Evolutionary conservation across 2,797 vertebrate species (phyloP).

Genomic region (Mus spretus): DNA sequence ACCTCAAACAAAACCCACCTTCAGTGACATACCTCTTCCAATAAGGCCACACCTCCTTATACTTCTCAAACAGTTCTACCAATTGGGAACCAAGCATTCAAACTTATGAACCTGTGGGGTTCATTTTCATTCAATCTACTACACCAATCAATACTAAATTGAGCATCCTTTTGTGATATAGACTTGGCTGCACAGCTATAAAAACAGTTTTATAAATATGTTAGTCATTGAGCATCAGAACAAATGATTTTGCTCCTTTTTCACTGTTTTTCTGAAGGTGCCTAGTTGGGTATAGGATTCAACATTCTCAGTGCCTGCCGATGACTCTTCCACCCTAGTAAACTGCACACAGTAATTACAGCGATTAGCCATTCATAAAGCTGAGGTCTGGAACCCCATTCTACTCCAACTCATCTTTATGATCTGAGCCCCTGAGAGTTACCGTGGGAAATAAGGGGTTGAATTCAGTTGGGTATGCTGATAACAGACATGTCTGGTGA

Average conservation of each 20-base stretch:
- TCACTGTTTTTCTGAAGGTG: not conserved
- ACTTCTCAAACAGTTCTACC: not conserved
- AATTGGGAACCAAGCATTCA: not conserved
- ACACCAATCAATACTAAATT: not conserved
- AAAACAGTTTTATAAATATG: not conserved
- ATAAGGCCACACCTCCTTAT: not conserved
- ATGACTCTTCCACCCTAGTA: not conserved
- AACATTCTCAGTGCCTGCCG: not conserved
- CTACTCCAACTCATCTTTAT: not conserved
- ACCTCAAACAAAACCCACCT: not conserved
- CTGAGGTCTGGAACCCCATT: not conserved
- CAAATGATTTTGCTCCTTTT: not conserved
- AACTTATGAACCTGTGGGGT: not conserved
- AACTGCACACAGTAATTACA: not conserved
- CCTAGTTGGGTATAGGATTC: not conserved
- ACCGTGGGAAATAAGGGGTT: not conserved
- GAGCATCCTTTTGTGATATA: not conserved
- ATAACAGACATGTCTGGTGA: slow-evolving; percentile 91
- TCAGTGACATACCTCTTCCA: no score
- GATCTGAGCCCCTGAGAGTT: not conserved
- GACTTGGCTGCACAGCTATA: not conserved
- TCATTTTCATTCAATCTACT: not conserved
- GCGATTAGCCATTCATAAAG: not conserved
- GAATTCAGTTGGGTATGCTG: not conserved
- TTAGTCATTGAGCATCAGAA: not conserved